Base-by-base conservation (phyloP, 2,797 vertebrate species). In the Galaxias olidus region DNA sequence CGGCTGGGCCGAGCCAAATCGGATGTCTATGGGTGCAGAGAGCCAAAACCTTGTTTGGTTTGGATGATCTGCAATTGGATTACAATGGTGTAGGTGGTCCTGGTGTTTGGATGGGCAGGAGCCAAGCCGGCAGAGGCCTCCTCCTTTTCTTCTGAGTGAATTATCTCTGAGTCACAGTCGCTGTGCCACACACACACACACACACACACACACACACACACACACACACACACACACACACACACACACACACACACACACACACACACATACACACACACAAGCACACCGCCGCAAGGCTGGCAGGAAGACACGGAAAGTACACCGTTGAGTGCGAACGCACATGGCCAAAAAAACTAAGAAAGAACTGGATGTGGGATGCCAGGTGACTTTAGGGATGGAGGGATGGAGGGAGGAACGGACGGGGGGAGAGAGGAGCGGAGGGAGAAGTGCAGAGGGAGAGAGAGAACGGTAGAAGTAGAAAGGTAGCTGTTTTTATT, bases 71-170 rank as follows among this genome's bases (percentile, higher is more conserved):
- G 63, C 68, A 77, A 80, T 74, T 76, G 80, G 83, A 86, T 80
- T 86, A 85, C 70, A 73, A 72, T 49, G 51, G 47, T 64, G 73
- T 43, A 52, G 49, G 60, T 14, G 66, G 80, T 68, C 69, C 64
- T 69, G 70, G 64, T 74, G 62, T 66, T 55, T 2, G 30, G 30
- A 63, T 55, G 57, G 59, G 44, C 15, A 66, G 66, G 71, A 68
- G 68, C 66, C 40, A 45, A 49, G 63, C 40, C 74, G 55, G 69
- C 58, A 6, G 30, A 2, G 6, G 30, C 30, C 46, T 79, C 80
- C 79, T 75, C 75, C 68, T 83, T 75, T 72, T 65, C 55, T 48
- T 51, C 63, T 65, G 70, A 87, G 70, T 77, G 64, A 84, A 85
- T 84, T 82, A 73, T 13, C 61, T 79, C 75, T 82, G 30, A 30